Evolutionary conservation across 2,113 vertebrate genomes (phyloP).

Genomic region (Sinosuthora webbiana): DNA sequence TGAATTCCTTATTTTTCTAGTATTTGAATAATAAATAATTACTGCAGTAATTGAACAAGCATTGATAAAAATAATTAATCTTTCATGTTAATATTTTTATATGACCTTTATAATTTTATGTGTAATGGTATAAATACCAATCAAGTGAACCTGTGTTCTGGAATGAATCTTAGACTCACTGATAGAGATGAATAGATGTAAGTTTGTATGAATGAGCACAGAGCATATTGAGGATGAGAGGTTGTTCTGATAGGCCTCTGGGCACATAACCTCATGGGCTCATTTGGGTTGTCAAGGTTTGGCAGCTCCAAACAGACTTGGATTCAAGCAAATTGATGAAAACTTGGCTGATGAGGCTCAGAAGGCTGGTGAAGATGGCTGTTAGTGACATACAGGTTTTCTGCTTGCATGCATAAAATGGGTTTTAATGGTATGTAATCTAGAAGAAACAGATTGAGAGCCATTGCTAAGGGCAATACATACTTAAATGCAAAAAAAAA

Average conservation of each 20-base stretch:
- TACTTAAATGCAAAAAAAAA: not conserved
- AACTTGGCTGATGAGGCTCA: not conserved
- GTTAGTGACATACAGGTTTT: not conserved
- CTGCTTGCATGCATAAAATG: not conserved
- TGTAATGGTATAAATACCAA: not conserved
- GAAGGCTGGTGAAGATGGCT: not conserved
- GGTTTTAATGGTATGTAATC: not conserved
- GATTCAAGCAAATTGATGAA: not conserved
- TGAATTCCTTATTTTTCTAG: not conserved
- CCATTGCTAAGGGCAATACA: not conserved
- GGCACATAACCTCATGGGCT: not conserved
- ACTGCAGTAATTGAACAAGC: not conserved
- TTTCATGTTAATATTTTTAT: not conserved
- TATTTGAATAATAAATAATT: not conserved
- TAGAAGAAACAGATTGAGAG: not conserved
- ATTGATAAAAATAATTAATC: not conserved
- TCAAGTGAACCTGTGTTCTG: not conserved
- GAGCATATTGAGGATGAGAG: not conserved
- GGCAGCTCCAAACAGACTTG: not conserved
- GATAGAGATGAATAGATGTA: not conserved
- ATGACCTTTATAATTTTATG: not conserved
- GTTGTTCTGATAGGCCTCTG: not conserved
- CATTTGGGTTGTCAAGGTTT: not conserved
- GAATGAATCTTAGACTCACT: not conserved
- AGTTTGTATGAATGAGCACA: not conserved